phyloP scores from a whole-genome alignment of 2,797 vertebrate species.

The Carcharodon carcharias region DNA sequence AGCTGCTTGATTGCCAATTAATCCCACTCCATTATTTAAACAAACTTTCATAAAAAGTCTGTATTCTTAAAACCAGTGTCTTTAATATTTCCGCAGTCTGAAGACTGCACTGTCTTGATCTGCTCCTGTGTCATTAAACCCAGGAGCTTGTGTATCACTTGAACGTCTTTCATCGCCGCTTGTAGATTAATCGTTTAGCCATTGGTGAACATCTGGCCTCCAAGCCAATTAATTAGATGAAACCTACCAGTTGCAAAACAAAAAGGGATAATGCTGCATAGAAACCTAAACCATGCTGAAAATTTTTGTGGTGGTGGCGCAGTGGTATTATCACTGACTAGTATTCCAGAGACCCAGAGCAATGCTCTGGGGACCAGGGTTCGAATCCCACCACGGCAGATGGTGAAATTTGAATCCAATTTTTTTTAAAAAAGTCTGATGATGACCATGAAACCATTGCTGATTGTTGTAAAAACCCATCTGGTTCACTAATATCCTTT shows the following conservation, averaged over 20 bases:
- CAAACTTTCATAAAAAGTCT: neutral
- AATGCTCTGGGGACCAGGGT: too few species aligned
- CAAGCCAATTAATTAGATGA: conserved; percentile 78
- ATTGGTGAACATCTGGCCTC: conserved; percentile 88
- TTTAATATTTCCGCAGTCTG: neutral
- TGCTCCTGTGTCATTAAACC: conserved; percentile 83
- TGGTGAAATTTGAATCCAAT: too few species aligned
- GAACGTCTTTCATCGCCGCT: conserved; percentile 79
- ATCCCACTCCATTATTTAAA: neutral
- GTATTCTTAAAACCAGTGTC: neutral
- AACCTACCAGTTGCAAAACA: conserved; percentile 59
- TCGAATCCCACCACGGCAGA: too few species aligned
- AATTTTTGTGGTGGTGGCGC: too few species aligned
- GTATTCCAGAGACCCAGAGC: too few species aligned
- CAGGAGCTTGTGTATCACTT: conserved; percentile 72
- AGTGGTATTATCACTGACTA: too few species aligned
- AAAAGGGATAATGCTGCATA: neutral
- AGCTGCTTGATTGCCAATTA: too few species aligned
- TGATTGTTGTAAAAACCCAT: too few species aligned
- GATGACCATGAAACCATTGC: too few species aligned
- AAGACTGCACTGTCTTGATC: conserved; percentile 11
- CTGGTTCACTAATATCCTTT: too few species aligned
- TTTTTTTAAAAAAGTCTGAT: too few species aligned
- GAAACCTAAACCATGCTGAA: neutral
- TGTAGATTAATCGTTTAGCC: conserved; percentile 95